A percentile compares a stretch with the other conserved stretches of the same genome.
phyloP scores from a whole-genome alignment of 2,113 vertebrate genomes.

The Bambusicola thoracicus region DNA sequence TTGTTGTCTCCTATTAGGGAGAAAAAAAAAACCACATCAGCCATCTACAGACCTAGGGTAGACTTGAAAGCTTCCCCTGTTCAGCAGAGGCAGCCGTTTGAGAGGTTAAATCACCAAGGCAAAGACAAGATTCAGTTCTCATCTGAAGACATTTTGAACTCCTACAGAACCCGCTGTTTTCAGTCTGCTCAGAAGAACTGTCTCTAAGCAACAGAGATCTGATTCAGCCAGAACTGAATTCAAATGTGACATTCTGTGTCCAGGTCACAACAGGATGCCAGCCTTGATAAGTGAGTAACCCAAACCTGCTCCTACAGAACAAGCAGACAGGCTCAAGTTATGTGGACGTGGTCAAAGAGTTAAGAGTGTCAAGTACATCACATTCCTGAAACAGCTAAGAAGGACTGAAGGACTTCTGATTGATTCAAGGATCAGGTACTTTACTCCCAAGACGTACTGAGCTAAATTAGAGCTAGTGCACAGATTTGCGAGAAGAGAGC shows the following conservation, averaged over 20 bases:
- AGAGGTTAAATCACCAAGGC: background rate
- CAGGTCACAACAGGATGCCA: background rate
- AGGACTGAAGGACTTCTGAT: background rate
- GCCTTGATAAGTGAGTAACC: background rate
- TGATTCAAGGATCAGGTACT: background rate
- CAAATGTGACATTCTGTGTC: background rate
- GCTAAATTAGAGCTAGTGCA: background rate
- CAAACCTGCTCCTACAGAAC: background rate
- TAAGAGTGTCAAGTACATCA: background rate
- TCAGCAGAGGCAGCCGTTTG: background rate
- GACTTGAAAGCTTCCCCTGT: background rate
- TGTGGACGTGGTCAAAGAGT: background rate
- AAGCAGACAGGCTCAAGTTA: background rate
- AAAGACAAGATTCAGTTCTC: background rate
- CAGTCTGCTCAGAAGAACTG: background rate
- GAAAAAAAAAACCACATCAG: background rate
- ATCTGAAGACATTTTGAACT: background rate
- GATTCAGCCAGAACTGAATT: background rate
- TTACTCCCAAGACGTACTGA: background rate
- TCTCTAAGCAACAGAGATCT: background rate
- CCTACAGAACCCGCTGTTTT: background rate
- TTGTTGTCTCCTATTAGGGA: accelerated
- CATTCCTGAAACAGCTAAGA: background rate
- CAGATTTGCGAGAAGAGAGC: background rate
- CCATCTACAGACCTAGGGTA: background rate